Evolutionary conservation across 2,888 invertebrate species (phyloP).

Genomic region (Tetragnatha montana): DNA sequence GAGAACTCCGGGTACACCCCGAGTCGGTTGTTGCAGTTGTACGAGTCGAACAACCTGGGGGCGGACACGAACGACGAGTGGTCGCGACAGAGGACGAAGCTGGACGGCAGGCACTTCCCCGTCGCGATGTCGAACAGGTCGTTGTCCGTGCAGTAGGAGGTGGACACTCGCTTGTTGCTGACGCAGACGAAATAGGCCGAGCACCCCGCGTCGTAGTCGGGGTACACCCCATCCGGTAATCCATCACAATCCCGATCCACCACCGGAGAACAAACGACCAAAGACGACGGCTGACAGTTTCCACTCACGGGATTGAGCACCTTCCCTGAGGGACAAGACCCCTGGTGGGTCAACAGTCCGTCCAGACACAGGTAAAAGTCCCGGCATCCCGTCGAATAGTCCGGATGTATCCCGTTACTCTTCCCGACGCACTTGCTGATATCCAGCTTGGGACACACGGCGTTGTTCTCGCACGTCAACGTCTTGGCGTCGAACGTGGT

Average conservation of each 20-base stretch:
- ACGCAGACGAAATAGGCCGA: slow-evolving; percentile 70
- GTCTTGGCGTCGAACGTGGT: slow-evolving; percentile 62
- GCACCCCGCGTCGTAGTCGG: slow-evolving; percentile 70
- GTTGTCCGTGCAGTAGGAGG: slow-evolving; percentile 61
- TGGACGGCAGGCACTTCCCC: slow-evolving; percentile 65
- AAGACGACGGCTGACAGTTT: slow-evolving; percentile 63
- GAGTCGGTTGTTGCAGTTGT: slow-evolving; percentile 64
- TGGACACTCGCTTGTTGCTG: slow-evolving; percentile 42
- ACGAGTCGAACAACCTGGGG: slow-evolving; percentile 42
- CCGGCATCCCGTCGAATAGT: slow-evolving; percentile 55
- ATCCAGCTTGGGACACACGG: slow-evolving; percentile 47
- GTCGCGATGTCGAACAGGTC: slow-evolving; percentile 67
- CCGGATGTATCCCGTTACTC: slow-evolving; percentile 69
- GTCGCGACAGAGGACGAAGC: slow-evolving; percentile 60
- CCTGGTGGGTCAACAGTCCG: slow-evolving; percentile 59
- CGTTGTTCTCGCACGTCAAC: slow-evolving; percentile 63
- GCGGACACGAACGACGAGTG: slow-evolving; percentile 17
- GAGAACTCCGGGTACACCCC: slow-evolving; percentile 68
- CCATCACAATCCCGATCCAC: slow-evolving; percentile 59
- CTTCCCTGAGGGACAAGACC: slow-evolving; percentile 65
- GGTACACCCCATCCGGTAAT: slow-evolving; percentile 67
- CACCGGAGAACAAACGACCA: slow-evolving; percentile 61
- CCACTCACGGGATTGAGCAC: slow-evolving; percentile 60
- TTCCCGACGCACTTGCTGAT: slow-evolving; percentile 53
- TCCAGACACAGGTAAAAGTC: slow-evolving; percentile 68